Conservation (phyloP, 1,140 invertebrate genomes). For the Heliconius melpomene region DNA sequence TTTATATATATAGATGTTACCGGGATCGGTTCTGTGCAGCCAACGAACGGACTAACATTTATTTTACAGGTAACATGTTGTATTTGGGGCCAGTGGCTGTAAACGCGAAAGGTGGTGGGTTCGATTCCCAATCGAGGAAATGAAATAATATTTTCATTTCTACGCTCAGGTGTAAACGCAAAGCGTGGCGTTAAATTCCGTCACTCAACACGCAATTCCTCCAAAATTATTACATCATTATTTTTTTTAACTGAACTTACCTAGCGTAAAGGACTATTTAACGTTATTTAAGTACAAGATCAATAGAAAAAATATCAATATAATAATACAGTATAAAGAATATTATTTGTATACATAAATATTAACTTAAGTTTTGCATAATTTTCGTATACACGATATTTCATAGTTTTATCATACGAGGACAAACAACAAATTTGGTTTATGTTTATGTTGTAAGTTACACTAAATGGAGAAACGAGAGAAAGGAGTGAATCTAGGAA, state of each 20-base stretch:
- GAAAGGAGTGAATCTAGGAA: conserved; percentile 56
- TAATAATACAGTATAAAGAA: neutral
- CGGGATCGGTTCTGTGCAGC: neutral
- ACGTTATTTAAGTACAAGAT: neutral
- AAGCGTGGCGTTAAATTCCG: too few species aligned
- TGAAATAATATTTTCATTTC: too few species aligned
- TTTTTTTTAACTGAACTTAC: neutral
- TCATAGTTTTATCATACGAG: neutral
- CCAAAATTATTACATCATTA: too few species aligned
- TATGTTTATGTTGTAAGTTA: conserved; percentile 16
- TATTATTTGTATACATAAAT: neutral
- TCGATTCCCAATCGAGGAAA: too few species aligned
- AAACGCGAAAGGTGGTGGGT: too few species aligned
- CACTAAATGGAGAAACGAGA: neutral
- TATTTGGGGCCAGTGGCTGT: too few species aligned
- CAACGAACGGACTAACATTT: neutral
- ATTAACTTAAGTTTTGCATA: neutral
- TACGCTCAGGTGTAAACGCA: too few species aligned
- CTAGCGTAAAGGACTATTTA: neutral
- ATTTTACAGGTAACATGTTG: neutral
- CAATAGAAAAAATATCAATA: neutral
- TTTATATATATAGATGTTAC: too few species aligned
- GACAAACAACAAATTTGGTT: conserved; percentile 10
- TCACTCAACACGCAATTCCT: too few species aligned
- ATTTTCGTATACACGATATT: too few species aligned